A percentile compares a stretch with the other conserved stretches of the same genome.
These are phyloP conservation scores for Anguilla japonica DNA, from an alignment of 2,113 vertebrate genomes.

Conservation along the genomic window DNA sequence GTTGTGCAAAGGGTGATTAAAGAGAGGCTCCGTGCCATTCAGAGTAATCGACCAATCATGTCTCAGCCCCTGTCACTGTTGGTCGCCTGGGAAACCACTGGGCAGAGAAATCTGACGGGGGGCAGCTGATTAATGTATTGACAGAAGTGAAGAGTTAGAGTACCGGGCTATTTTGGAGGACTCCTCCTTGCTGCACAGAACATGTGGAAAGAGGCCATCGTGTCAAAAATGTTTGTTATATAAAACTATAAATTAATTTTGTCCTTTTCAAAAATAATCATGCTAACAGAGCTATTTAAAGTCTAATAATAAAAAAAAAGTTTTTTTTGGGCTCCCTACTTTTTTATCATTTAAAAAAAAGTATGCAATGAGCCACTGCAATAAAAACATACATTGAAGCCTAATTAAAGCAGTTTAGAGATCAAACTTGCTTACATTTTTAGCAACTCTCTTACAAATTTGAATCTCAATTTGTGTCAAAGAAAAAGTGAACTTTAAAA, in stretches of 20 bases:
- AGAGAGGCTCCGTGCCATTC: constrained; percentile 57
- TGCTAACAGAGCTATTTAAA: neutral
- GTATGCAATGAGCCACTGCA: neutral
- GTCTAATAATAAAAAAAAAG: too few species aligned
- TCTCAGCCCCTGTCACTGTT: constrained; percentile 36
- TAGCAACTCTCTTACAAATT: neutral
- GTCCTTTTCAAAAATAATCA: neutral
- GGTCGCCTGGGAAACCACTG: constrained; percentile 50
- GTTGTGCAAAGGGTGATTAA: constrained; percentile 60
- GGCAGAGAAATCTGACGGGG: constrained; percentile 52
- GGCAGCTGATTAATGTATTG: constrained; percentile 66
- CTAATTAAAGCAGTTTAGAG: neutral
- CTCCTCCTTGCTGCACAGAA: constrained; percentile 22
- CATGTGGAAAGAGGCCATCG: too few species aligned
- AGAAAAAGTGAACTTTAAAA: neutral
- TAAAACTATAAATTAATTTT: too few species aligned
- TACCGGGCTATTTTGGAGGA: constrained; percentile 31
- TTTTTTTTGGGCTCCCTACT: too few species aligned
- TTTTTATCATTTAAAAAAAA: too few species aligned
- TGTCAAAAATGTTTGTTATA: too few species aligned
- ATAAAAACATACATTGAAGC: neutral
- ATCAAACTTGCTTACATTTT: neutral
- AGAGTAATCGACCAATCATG: constrained; percentile 61
- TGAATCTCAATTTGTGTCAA: neutral
- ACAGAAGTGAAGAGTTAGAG: constrained; percentile 61